A percentile compares a stretch with the other conserved stretches of the same genome.
Evolutionary conservation across 1,140 invertebrate genomes (phyloP).

Genomic region (Drosophila jambulina): DNA sequence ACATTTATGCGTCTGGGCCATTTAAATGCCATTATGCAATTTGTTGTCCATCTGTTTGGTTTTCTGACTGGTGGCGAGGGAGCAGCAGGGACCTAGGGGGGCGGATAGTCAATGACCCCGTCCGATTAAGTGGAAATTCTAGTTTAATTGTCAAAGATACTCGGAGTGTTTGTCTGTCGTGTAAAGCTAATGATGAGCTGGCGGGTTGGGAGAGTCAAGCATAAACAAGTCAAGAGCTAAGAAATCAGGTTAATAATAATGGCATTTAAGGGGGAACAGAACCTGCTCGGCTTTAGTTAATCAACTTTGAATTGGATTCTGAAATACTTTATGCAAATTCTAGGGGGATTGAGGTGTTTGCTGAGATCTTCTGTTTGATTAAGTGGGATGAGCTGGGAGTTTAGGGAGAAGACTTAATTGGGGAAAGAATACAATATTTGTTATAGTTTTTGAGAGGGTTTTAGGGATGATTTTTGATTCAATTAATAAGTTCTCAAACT

Average conservation of each 20-base stretch:
- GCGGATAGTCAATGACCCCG: constrained; percentile 5
- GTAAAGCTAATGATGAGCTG: constrained; percentile 8
- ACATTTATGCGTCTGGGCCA: constrained; percentile 80
- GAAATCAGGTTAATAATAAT: constrained; percentile 14
- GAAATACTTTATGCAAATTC: not conserved
- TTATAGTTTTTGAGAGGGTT: not conserved
- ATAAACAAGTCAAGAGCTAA: constrained; percentile 6
- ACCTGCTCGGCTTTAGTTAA: not conserved
- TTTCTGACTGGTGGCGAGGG: not conserved
- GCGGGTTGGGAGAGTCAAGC: not conserved
- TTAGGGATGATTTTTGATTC: not conserved
- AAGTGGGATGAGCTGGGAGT: not conserved
- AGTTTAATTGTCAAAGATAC: constrained; percentile 24
- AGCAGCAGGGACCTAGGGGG: not conserved
- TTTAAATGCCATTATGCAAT: constrained; percentile 76
- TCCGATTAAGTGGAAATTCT: constrained; percentile 40
- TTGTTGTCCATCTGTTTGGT: constrained; percentile 50
- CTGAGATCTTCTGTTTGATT: too few species aligned
- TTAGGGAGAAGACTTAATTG: not conserved
- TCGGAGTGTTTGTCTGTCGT: constrained; percentile 8
- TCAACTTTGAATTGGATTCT: not conserved
- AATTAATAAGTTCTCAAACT: not conserved
- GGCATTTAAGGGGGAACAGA: not conserved
- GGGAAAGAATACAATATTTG: too few species aligned
- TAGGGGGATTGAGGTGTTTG: not conserved